Base-by-base conservation (phyloP, 2,113 vertebrate genomes). In the Bostrychus sinensis region DNA sequence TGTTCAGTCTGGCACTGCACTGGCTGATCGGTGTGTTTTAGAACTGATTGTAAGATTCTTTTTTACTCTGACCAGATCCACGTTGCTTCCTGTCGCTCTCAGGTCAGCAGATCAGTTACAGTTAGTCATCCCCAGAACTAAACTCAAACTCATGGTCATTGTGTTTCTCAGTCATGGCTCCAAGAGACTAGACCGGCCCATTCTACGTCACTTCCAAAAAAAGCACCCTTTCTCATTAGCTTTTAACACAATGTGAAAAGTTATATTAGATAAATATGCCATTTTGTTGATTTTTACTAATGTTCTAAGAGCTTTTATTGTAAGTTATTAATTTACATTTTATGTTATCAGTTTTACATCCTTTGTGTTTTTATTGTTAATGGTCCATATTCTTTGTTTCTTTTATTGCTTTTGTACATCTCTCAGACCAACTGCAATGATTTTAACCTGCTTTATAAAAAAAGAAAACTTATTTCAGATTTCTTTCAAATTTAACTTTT, bases 41-140 rank as follows among this genome's bases (percentile, higher is more conserved):
- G 34, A 19, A 39, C 22, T 34, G 22, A 46, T 14, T 12, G 1
- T 58, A 2, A 11, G 38, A 5, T 12, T 42, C 14, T 55, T 10
- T 14, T 37, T 20, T 42, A 17, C 32, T 25, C 23, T 48, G 17
- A 30, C 36, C 38, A 48, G 45, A 48, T 48, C 20, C 45, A 48
- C 43, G 45, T 48, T 48, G 45, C 45, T 48, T 48, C 43, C 45
- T 48, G 45, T 48, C 45, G 45, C 10, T 48, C 45, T 48, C 45
- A 48, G 45, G 45, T 48, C 45, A 48, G 45, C 45, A 25, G 45
- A 12, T 48, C 19, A 48, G 22, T 48, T 25, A 19, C 19, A 48
- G 22, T 48, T 25, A 19, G 45, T 48, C 45, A 48, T 48, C 25
- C 20, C 22, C 20, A 48, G 13, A 48, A 48, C 45, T 48, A 25